Evolutionary conservation across 2,888 invertebrate genomes (phyloP).

Genomic region (Drosophila lutescens): DNA sequence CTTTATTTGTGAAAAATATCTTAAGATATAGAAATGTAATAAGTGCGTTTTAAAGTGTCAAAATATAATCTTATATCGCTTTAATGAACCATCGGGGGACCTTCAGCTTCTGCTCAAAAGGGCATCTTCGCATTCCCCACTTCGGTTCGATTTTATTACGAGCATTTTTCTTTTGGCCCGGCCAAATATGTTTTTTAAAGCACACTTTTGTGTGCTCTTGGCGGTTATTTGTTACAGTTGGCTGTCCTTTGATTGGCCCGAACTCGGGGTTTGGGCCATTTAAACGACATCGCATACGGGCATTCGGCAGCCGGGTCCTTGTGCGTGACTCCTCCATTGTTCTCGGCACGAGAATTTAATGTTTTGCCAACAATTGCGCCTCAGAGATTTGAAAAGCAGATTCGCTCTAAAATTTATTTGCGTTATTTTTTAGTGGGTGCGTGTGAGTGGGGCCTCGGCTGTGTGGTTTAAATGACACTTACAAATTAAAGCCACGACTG

Average conservation of each 20-base stretch:
- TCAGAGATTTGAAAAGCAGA: conserved; percentile 63
- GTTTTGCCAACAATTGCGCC: conserved; percentile 75
- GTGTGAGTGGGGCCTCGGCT: background rate
- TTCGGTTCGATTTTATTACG: conserved; percentile 30
- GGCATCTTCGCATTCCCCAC: conserved; percentile 10
- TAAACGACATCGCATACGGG: background rate
- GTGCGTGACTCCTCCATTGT: conserved; percentile 22
- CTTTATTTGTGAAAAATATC: too few species aligned
- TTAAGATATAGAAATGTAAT: background rate
- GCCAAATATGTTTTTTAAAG: conserved; percentile 36
- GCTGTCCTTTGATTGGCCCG: conserved; percentile 63
- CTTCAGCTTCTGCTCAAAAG: conserved; percentile 4
- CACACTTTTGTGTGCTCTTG: conserved; percentile 31
- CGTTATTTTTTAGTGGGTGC: conserved; percentile 66
- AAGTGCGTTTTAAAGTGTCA: background rate
- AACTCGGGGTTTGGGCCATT: conserved; percentile 44
- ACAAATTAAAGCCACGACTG: conserved; percentile 28
- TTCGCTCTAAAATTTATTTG: conserved; percentile 66
- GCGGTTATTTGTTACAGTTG: conserved; percentile 39
- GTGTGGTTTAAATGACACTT: background rate
- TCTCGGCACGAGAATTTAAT: conserved; percentile 53
- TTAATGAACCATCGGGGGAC: background rate
- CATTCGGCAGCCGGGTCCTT: background rate
- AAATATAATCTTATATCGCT: background rate
- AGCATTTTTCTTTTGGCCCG: conserved; percentile 3